Evolutionary conservation across 2,888 invertebrate species (phyloP), one percentile per base, ranked within the genome.

Genomic region (Eupithecia subfuscata): DNA sequence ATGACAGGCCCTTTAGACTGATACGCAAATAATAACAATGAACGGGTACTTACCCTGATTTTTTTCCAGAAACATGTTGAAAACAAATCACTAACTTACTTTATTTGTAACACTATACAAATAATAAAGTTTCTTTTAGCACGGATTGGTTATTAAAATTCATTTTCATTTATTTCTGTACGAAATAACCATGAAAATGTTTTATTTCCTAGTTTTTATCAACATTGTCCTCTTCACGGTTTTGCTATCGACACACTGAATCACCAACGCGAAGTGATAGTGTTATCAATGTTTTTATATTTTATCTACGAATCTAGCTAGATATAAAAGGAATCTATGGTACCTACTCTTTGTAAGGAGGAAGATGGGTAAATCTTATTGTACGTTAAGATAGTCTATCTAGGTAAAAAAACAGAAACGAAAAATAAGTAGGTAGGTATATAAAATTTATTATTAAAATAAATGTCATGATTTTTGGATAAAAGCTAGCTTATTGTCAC

Each of bases 161-260:
- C 56, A 60, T 64, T 64, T 43, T 71, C 40, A 68, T n/a, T 18
- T 64, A 64, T 64, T 64, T 64, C 40, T 22, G 22, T 22, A 7
- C 18, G n/a, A 67, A 22, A 14, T 69, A 43, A 34, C 18, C 22
- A 40, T 67, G 67, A 40, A 22, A 12, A 67, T 67, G n/a, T 45
- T 68, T 45, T 52, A 72, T 37, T 73, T 67, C 56, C 65, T 52
- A 7, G 56, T 60, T 48, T 67, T 40, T 67, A 48, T 67, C 71
- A 71, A 2, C 18, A 60, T 60, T 34, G 60, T 68, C 64, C 18
- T 40, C 25, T 9, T 22, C 63, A 70, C 63, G 30, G 74, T 56
- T 74, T 75, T 25, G 60, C 65, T 75, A 72, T 67, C 71, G 70
- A 65, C 67, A 71, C 72, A 76, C 70, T 76, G 68, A 71, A 45